A percentile compares a stretch with the other conserved stretches of the same genome.
phyloP scores from a whole-genome alignment of 2,797 vertebrate species.

The Natrix natrix region DNA sequence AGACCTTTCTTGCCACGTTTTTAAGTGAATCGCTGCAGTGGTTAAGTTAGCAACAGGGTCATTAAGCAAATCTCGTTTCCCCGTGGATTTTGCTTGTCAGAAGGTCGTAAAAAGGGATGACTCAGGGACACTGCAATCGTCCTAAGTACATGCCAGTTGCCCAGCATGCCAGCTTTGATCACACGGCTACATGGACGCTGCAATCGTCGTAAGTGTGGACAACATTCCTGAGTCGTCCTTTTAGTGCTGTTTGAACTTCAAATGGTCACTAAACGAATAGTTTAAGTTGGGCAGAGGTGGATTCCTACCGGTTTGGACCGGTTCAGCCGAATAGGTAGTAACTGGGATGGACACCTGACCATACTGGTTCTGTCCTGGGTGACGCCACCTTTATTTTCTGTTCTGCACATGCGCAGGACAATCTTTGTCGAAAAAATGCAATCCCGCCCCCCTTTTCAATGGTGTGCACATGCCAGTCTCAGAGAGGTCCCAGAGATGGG shows the following conservation, averaged over 20 bases:
- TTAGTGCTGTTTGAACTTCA: neutral
- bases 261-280: neutral
- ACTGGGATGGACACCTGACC: too few relatives aligned
- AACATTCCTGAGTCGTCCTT: neutral
- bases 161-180: neutral
- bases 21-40: neutral
- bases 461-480: too few relatives aligned
- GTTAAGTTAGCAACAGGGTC: neutral
- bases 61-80: neutral
- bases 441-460: too few relatives aligned
- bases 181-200: neutral
- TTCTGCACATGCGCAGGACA: too few relatives aligned
- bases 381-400: too few relatives aligned
- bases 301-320: too few relatives aligned
- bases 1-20: neutral
- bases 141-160: neutral
- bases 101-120: neutral
- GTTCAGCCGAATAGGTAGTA: too few relatives aligned
- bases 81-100: neutral
- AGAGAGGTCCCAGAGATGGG: too few relatives aligned
- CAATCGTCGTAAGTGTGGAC: neutral
- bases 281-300: too few relatives aligned
- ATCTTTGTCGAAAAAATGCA: too few relatives aligned
- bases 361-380: too few relatives aligned
- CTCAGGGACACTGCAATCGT: neutral